Conservation (phyloP, 2,888 invertebrate genomes). For the Apocheima hispidaria region DNA sequence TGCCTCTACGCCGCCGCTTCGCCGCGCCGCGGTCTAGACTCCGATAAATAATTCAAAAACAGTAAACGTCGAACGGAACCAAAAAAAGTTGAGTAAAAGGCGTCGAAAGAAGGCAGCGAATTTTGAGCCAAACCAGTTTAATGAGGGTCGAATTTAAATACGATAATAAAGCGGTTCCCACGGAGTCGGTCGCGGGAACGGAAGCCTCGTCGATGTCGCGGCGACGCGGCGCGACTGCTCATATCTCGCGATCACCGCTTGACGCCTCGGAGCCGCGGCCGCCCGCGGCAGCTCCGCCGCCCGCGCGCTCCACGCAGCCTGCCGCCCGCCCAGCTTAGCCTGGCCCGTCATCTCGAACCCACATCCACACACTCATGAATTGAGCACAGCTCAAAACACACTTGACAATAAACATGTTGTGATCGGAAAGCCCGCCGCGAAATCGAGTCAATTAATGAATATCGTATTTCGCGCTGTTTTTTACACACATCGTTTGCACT, state of each 20-base stretch:
- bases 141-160: conserved; percentile 86
- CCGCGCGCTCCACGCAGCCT: conserved; percentile 8
- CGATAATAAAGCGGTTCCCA: conserved; percentile 85
- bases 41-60: conserved; percentile 69
- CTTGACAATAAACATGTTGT: conserved; percentile 58
- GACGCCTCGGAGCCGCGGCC: conserved; percentile 46
- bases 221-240: conserved; percentile 55
- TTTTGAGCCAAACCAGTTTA: conserved; percentile 85
- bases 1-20: conserved; percentile 50
- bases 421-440: conserved; percentile 64
- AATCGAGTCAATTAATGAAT: conserved; percentile 66
- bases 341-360: conserved; percentile 25
- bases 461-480: conserved; percentile 65
- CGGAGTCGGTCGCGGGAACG: conserved; percentile 84
- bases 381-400: conserved; percentile 57
- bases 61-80: conserved; percentile 85
- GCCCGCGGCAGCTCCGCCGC: conserved; percentile 36
- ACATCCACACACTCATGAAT: conserved; percentile 30
- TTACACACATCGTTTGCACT: conserved; percentile 55
- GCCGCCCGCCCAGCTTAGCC: conserved; percentile 46
- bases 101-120: conserved; percentile 86
- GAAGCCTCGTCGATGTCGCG: conserved; percentile 78
- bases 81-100: conserved; percentile 86
- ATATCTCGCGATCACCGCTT: conserved; percentile 56
- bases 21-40: conserved; percentile 70